Evolutionary conservation across 2,888 invertebrate genomes (phyloP), one percentile per base, ranked within the genome.

Genomic region (Drosophila villosipedis): DNA sequence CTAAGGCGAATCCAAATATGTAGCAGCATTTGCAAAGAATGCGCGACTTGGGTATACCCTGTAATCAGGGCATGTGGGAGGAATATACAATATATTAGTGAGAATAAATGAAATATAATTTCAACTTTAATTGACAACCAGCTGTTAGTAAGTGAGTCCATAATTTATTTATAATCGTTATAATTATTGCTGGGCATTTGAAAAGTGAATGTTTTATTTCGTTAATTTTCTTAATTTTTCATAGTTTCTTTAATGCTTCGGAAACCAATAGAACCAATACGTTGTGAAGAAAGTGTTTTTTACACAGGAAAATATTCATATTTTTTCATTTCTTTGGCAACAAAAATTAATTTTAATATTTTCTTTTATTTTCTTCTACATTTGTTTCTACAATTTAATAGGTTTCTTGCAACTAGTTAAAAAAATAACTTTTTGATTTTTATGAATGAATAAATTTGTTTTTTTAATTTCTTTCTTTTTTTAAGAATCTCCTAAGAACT

Each of bases 1-100:
- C 50, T 53, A 37, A 35, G 55, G 43, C 49, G 54, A 67, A 64
- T 52, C 19, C n/a, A 25, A 28, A 52, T 6, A n/a, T 22, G 4
- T 33, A 33, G 22, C 47, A 47, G 19, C 39, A 65, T 28, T 14
- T 16, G 28, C 22, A 28, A 2, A 14, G 47, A 7, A 22, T 14
- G 14, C 14, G 47, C 4, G 14, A 47, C 22, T 22, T 22, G 16
- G 4, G 9, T 16, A 7, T 47, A 47, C 25, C 25, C 47, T 47
- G 25, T 16, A 47, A 47, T 16, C 16, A 4, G 16, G n/a, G 2
- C 7, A 47, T 16, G 7, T 47, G 22, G 22, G 22, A 7, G 22
- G 22, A 22, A 1, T 16, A 14, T 16, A 14, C 22, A 47, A 19
- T 10, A 39, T 4, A 19, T 39, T 39, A 39, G 4, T 39, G 19